Conservation (phyloP, 2,888 invertebrate species). For the Melitaea athalia region DNA sequence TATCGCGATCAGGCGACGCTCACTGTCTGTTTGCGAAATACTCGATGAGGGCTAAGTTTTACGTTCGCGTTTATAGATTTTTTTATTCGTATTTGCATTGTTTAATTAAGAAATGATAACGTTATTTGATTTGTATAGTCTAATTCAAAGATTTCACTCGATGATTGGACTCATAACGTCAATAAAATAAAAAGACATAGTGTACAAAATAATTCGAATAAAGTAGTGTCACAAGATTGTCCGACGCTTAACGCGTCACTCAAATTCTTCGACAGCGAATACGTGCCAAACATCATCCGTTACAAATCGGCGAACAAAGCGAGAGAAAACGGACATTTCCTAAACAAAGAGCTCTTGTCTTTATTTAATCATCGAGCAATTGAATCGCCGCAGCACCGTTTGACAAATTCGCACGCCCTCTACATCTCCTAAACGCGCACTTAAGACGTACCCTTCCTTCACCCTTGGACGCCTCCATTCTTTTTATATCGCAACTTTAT, state of each 20-base stretch:
- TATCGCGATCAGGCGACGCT: slow-evolving; percentile 49
- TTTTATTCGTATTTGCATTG: not conserved
- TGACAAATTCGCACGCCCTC: slow-evolving; percentile 82
- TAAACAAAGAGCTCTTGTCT: slow-evolving; percentile 62
- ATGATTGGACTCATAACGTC: not conserved
- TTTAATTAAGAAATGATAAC: not conserved
- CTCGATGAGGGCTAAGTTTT: slow-evolving; percentile 3
- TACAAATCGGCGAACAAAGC: slow-evolving; percentile 46
- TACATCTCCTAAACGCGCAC: slow-evolving; percentile 79
- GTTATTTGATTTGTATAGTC: not conserved
- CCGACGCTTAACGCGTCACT: slow-evolving; percentile 8
- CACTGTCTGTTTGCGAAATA: slow-evolving; percentile 13
- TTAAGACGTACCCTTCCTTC: slow-evolving; percentile 79
- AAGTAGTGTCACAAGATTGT: not conserved
- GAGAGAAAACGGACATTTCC: slow-evolving; percentile 49
- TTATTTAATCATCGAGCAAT: slow-evolving; percentile 78
- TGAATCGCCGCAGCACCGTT: slow-evolving; percentile 70
- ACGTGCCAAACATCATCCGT: slow-evolving; percentile 31
- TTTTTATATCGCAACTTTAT: slow-evolving; percentile 83
- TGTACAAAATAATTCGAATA: not conserved
- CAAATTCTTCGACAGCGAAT: slow-evolving; percentile 7
- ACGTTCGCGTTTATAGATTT: not conserved
- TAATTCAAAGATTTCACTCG: not conserved
- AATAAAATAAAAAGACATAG: not conserved
- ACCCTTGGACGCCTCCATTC: slow-evolving; percentile 80